Base-by-base conservation (phyloP, 2,113 vertebrate genomes). In the Megalops atlanticus region DNA sequence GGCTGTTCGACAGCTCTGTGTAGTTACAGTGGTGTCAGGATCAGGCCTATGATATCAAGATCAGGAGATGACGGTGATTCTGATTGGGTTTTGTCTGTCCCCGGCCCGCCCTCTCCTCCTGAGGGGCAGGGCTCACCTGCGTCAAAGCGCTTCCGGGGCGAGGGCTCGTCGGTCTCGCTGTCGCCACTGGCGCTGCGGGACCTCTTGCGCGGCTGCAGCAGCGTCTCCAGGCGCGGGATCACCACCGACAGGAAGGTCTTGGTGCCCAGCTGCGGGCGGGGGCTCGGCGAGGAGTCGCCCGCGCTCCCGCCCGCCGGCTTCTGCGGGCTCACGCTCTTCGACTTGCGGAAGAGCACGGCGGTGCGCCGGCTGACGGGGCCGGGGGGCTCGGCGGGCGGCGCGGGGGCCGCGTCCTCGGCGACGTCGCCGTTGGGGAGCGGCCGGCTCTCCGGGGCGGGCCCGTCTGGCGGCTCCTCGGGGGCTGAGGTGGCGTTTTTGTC, bases 161-260 rank as follows among this genome's bases (percentile, higher is more conserved):
- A 92, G 92, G 95, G 94, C 79, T 95, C 96, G 84, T 97, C 95
- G 79, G 88, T 91, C 85, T 95, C 95, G 72, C 92, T 94, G 93
- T 94, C 92, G 85, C 93, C 93, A 91, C 95, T 95, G 74, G 94
- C 90, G 80, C 96, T 96, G 85, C 93, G 95, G 87, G 96, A 97
- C 94, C 98, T 97, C 95, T 99, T 99, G 90, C 96, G 94, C 93
- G 96, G 94, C 91, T 98, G 97, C 86, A 99, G 96, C 72, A 99
- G 94, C 86, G 96, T 98, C 95, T 99, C 98, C 94, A 99, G 96
- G 86, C 96, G 94, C 85, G 98, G 97, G 92, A 99, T 96, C 90
- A 99, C 97, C 94, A 99, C 97, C 80, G 98, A 98, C 94, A 99
- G 92, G 96, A 99, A 97, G 91, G 96, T 97, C 92, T 98, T 98